A percentile compares a stretch with the other conserved stretches of the same genome.
Conservation (phyloP, 2,888 invertebrate species). For the Polydrusus cervinus region DNA sequence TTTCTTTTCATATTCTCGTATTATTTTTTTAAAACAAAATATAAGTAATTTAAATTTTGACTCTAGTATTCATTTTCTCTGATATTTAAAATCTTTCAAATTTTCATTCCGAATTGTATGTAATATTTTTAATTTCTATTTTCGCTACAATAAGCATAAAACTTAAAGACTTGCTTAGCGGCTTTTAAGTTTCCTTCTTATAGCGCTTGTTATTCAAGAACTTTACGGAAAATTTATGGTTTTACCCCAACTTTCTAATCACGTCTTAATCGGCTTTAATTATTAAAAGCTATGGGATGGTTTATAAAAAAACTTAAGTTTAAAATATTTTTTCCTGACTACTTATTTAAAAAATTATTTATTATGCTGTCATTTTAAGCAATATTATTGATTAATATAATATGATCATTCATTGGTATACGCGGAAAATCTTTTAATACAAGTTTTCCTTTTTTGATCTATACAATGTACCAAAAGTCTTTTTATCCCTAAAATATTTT, state of each 20-base stretch:
- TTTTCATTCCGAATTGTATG: neutral
- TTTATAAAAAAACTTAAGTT: neutral
- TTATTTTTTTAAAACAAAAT: too few relatives aligned
- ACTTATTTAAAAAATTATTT: too few relatives aligned
- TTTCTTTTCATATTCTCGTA: too few relatives aligned
- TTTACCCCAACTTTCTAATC: constrained; percentile 4
- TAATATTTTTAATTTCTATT: constrained; percentile 3
- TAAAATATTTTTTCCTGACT: neutral
- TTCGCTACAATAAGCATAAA: constrained; percentile 12
- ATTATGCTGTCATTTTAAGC: too few relatives aligned
- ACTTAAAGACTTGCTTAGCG: constrained; percentile 3
- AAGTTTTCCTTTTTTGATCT: too few relatives aligned
- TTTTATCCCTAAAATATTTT: too few relatives aligned
- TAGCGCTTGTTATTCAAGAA: constrained; percentile 4
- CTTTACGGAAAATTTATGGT: constrained; percentile 6
- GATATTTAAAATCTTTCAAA: neutral
- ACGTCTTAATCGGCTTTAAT: constrained; percentile 11
- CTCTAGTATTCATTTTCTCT: neutral
- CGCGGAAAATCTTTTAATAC: too few relatives aligned
- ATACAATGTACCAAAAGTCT: too few relatives aligned
- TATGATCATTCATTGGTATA: too few relatives aligned
- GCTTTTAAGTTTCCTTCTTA: neutral
- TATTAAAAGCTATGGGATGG: neutral
- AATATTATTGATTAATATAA: too few relatives aligned
- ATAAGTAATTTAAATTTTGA: too few relatives aligned